Percentiles rank a stretch among this genome's conserved stretches.
phyloP scores from a whole-genome alignment of 2,888 invertebrate genomes.

The Apamea sordens region DNA sequence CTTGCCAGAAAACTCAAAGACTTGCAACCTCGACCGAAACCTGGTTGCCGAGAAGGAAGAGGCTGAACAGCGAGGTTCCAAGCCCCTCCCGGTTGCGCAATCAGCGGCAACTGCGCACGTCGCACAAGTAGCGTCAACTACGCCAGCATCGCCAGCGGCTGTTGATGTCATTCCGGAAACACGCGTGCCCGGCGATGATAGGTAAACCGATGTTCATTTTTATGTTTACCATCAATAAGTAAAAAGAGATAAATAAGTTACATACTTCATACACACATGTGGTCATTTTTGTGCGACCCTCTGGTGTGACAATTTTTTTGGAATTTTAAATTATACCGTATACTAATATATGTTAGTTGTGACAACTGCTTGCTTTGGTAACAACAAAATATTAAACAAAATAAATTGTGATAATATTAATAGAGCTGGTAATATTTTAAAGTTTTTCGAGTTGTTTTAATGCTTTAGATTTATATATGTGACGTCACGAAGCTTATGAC shows the following conservation, averaged over 20 bases:
- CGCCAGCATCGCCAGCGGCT: neutral
- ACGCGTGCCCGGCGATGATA: slow-evolving; percentile 23
- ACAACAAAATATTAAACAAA: neutral
- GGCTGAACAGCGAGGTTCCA: slow-evolving; percentile 41
- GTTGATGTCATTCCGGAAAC: slow-evolving; percentile 6
- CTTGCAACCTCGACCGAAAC: slow-evolving; percentile 78
- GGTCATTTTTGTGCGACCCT: neutral
- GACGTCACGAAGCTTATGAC: neutral
- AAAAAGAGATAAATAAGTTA: neutral
- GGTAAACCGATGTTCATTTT: slow-evolving; percentile 9
- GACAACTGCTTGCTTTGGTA: neutral
- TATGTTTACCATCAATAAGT: neutral
- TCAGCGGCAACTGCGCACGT: neutral
- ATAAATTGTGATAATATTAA: neutral
- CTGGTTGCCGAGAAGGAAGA: slow-evolving; percentile 72
- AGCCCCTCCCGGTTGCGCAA: slow-evolving; percentile 24
- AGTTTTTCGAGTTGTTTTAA: neutral
- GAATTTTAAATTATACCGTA: neutral
- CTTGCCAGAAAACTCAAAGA: slow-evolving; percentile 69
- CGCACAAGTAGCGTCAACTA: slow-evolving; percentile 18
- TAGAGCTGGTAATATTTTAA: neutral
- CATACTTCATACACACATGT: neutral
- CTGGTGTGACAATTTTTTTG: neutral
- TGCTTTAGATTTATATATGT: neutral
- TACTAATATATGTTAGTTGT: neutral